Base-by-base conservation (phyloP, 2,888 invertebrate genomes). In the Agriopis aurantiaria region DNA sequence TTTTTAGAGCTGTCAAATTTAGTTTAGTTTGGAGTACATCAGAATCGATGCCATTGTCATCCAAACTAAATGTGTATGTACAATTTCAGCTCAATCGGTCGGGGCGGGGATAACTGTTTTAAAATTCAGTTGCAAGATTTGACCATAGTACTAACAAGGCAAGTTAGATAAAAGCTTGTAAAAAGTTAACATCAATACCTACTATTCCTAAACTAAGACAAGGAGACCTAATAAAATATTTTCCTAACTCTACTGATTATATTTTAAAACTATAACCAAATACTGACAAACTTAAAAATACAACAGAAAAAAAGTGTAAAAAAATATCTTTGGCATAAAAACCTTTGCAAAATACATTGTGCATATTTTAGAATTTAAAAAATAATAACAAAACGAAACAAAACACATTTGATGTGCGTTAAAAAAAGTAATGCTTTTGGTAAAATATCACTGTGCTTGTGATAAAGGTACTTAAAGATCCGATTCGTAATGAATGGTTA, bases 311-410 rank as follows among this genome's bases (percentile, higher is more conserved):
- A 53, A 57, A 74, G 40, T 7, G 61, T 59, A 76, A 66, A 74
- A 84, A 82, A 77, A 82, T 74, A 76, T 85, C 86, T 87, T 88
- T 88, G 88, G 88, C 80, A 80, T 73, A 79, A 75, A 75, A 78
- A 51, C 33, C 5, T 33, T 33, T 68, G 67, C 70, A 66, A 72
- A 75, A 76, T 62, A 74, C 68, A 72, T 64, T 57, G 72, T 68
- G 60, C 33, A 66, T 52, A 57, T 45, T 51, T 73, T 75, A 78
- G 68, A 78, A 74, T 57, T 43, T 45, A 23, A 58, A 43, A 41
- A 62, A 63, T 76, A 75, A 33, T 3, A 33, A 33, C 33, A 33
- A 33, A 68, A 72, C 51, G 68, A 69, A 73, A 76, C 23, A 78
- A 63, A 74, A 74, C 82, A 87, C 83, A 87, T 86, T 70, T 67